A percentile compares a stretch with the other conserved stretches of the same genome.
Conservation (phyloP, 2,888 invertebrate species). For the Plagodis dolabraria region DNA sequence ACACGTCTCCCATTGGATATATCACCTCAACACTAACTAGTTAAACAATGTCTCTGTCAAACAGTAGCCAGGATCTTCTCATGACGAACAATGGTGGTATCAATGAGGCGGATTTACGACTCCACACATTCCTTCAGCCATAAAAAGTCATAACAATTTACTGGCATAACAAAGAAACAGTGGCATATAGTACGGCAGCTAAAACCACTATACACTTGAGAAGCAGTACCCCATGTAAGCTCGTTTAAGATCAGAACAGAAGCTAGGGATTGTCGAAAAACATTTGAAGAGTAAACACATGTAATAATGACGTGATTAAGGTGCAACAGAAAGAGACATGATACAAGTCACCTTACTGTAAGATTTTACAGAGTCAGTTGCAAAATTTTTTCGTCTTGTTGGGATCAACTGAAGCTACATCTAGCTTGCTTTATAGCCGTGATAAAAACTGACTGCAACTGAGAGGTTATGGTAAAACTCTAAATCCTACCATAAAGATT, state of each 20-base stretch:
- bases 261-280: too few species aligned
- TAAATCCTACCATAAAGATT: conserved; percentile 1
- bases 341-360: too few species aligned
- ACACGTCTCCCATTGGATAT: conserved; percentile 41
- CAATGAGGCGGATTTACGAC: conserved; percentile 72
- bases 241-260: background rate
- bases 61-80: conserved; percentile 56
- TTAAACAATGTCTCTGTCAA: conserved; percentile 54
- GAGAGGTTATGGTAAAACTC: background rate
- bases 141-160: conserved; percentile 80
- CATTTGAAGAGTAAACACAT: too few species aligned
- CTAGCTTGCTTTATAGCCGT: too few species aligned
- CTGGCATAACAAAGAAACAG: conserved; percentile 77
- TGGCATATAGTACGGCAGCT: conserved; percentile 75
- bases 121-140: conserved; percentile 69
- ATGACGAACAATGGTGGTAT: conserved; percentile 65
- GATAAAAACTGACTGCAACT: background rate
- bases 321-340: too few species aligned
- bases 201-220: conserved; percentile 50
- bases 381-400: too few species aligned
- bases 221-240: conserved; percentile 6
- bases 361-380: too few species aligned
- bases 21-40: conserved; percentile 59
- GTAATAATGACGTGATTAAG: too few species aligned
- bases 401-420: too few species aligned